Evolutionary conservation across 2,888 invertebrate species (phyloP).

Genomic region (Pachliopta kotzebuea): DNA sequence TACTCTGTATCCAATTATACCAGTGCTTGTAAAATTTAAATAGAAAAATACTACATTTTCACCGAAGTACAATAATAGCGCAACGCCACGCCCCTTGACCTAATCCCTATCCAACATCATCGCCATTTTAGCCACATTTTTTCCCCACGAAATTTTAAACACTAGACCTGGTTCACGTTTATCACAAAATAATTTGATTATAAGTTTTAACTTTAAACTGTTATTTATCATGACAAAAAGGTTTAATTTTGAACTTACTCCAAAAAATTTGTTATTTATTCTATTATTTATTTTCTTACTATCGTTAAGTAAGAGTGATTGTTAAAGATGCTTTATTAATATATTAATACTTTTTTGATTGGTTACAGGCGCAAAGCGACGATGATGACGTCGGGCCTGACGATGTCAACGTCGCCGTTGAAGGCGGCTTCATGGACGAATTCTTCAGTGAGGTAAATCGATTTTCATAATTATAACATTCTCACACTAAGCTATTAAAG

Average conservation of each 20-base stretch:
- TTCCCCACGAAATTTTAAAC: constrained; percentile 10
- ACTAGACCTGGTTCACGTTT: constrained; percentile 22
- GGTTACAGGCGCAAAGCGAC: constrained; percentile 95
- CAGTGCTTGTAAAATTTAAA: constrained; percentile 20
- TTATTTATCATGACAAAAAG: too few species aligned
- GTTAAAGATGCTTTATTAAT: too few species aligned
- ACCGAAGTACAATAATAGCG: constrained; percentile 18
- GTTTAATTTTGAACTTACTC: too few species aligned
- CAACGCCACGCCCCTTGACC: constrained; percentile 21
- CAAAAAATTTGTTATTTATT: too few species aligned
- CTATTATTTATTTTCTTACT: too few species aligned
- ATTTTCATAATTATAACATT: not conserved
- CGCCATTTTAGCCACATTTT: constrained; percentile 19
- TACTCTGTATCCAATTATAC: constrained; percentile 12
- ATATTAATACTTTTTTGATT: constrained; percentile 32
- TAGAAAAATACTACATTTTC: constrained; percentile 17
- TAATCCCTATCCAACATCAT: constrained; percentile 17
- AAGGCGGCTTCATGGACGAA: constrained; percentile 99
- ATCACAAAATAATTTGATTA: constrained; percentile 1
- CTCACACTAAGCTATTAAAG: too few species aligned
- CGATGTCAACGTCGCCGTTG: constrained; percentile 97
- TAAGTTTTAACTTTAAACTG: not conserved
- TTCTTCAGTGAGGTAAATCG: constrained; percentile 97
- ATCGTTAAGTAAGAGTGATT: too few species aligned
- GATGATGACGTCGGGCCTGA: constrained; percentile 97